Conservation (phyloP, 2,113 vertebrate genomes). For the Brachypodius melanocephalos region DNA sequence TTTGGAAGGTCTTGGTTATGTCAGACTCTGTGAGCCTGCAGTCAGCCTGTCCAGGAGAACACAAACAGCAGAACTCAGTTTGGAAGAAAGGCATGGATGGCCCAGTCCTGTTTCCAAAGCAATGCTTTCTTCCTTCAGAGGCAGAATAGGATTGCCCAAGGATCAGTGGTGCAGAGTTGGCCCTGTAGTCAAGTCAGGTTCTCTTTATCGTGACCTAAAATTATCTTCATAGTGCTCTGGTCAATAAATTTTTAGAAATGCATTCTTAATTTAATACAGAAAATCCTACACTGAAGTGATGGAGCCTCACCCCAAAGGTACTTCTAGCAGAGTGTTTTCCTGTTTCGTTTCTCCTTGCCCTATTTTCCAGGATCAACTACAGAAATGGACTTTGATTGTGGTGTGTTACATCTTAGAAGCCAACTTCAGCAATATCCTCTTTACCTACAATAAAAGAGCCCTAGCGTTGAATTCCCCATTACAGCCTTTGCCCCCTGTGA, state of each 20-base stretch:
- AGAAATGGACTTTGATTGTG: neutral
- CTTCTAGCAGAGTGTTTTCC: neutral
- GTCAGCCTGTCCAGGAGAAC: neutral
- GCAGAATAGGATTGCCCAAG: neutral
- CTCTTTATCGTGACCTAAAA: neutral
- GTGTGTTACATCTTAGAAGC: neutral
- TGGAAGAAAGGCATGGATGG: neutral
- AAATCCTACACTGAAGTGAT: neutral
- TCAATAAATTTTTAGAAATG: neutral
- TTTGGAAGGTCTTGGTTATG: neutral
- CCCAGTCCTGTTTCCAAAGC: neutral
- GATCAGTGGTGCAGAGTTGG: neutral
- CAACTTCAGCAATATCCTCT: neutral
- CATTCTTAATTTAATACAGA: neutral
- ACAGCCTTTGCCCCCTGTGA: neutral
- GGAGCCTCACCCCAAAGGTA: neutral
- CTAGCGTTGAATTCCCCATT: neutral
- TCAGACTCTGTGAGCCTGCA: neutral
- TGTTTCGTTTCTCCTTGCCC: neutral
- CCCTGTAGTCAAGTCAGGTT: neutral
- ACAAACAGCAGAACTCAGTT: neutral
- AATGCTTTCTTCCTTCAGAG: neutral
- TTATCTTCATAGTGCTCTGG: neutral
- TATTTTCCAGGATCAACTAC: neutral
- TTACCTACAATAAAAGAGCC: neutral